phyloP scores from a whole-genome alignment of 2,113 vertebrate genomes.

The Turdus rufiventris region DNA sequence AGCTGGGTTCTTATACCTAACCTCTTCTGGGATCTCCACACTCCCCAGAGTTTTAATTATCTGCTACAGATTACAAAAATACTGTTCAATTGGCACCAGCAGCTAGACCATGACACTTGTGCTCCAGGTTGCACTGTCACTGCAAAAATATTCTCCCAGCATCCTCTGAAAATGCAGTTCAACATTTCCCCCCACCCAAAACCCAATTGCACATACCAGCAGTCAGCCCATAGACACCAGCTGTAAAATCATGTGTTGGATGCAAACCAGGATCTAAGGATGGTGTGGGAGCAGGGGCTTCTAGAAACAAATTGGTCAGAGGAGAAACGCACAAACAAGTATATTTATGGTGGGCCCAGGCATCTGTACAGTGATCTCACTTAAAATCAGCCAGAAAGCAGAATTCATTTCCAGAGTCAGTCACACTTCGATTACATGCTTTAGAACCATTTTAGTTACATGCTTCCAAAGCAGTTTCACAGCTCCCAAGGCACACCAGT shows the following conservation, averaged over 20 bases:
- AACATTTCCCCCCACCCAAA: not conserved
- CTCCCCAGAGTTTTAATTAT: not conserved
- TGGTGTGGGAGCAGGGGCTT: not conserved
- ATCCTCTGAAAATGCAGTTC: not conserved
- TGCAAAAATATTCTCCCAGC: not conserved
- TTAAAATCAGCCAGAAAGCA: not conserved
- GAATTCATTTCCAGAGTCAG: not conserved
- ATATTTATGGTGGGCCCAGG: not conserved
- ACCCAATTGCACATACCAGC: not conserved
- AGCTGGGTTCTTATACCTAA: not conserved
- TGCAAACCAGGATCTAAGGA: not conserved
- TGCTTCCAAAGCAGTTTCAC: not conserved
- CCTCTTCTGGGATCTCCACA: not conserved
- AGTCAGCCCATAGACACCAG: not conserved
- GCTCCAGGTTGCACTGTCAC: not conserved
- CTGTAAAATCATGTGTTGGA: slow-evolving; percentile 2
- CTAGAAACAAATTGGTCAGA: not conserved
- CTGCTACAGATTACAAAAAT: not conserved
- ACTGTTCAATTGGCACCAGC: not conserved
- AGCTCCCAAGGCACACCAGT: not conserved
- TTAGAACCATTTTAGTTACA: not conserved
- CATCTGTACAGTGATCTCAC: not conserved
- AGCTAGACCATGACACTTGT: accelerated
- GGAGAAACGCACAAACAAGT: accelerated
- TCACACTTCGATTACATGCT: accelerated